Evolutionary conservation across 2,797 vertebrate genomes (phyloP).

Genomic region (Cirrhinus molitorella): DNA sequence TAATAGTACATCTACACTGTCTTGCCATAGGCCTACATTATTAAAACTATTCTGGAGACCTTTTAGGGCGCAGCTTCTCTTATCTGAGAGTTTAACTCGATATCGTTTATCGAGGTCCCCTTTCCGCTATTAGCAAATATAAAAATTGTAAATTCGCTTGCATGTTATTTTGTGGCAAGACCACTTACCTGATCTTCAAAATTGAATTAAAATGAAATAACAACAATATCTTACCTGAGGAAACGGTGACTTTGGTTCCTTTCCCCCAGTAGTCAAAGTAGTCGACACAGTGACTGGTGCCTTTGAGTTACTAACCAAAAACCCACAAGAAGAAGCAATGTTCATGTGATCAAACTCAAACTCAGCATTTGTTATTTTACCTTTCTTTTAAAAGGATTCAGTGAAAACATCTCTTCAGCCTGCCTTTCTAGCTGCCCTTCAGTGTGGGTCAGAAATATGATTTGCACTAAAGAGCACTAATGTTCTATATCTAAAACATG

Average conservation of each 20-base stretch:
- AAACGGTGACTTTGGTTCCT: conserved; percentile 75
- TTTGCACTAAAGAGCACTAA: not conserved
- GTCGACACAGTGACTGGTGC: conserved; percentile 58
- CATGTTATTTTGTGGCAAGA: not conserved
- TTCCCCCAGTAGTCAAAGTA: conserved; percentile 74
- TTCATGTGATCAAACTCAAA: not conserved
- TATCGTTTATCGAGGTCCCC: not conserved
- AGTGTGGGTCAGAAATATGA: not conserved
- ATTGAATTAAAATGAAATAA: not conserved
- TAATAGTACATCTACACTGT: not conserved
- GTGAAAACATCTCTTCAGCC: not conserved
- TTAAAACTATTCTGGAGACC: no score
- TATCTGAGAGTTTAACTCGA: not conserved
- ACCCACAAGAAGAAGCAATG: not conserved
- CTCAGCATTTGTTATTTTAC: not conserved
- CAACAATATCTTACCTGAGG: conserved; percentile 70
- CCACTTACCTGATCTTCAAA: not conserved
- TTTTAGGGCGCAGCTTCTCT: not conserved
- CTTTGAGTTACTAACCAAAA: not conserved
- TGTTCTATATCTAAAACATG: not conserved
- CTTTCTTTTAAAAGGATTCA: not conserved
- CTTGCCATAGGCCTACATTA: not conserved
- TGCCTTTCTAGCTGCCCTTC: not conserved
- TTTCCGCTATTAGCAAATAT: not conserved
- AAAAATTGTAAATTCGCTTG: not conserved